Conservation (phyloP, 1,140 invertebrate species). For the Globodera rostochiensis region DNA sequence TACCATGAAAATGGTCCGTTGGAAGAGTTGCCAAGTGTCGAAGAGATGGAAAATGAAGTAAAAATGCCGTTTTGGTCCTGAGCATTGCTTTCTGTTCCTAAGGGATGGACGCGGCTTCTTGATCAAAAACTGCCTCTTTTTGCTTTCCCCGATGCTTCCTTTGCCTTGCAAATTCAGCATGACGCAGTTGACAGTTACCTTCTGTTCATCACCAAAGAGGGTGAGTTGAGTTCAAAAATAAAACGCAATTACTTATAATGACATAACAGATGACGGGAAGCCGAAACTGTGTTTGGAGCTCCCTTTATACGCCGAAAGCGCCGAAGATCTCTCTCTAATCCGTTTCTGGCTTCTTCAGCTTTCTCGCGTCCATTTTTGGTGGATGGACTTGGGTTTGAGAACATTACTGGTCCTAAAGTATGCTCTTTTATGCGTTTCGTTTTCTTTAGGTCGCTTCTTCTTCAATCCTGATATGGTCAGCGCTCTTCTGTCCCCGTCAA, state of each 20-base stretch:
- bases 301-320: background rate
- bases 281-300: slow-evolving; percentile 10
- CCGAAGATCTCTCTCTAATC: background rate
- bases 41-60: background rate
- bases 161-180: background rate
- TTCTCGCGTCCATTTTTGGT: background rate
- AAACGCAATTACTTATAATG: no score
- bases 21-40: background rate
- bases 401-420: no score
- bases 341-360: slow-evolving; percentile 7
- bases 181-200: slow-evolving; percentile 1
- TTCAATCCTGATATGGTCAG: background rate
- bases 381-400: slow-evolving; percentile 1
- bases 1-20: background rate
- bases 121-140: background rate
- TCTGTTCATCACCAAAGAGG: background rate
- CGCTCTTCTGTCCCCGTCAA: background rate
- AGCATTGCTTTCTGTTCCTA: background rate
- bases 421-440: background rate
- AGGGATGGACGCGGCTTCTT: background rate
- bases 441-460: background rate
- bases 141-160: background rate
- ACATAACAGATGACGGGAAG: background rate
- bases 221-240: background rate
- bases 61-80: background rate